Base-by-base conservation (phyloP, 2,888 invertebrate genomes). In the Psococerastis gibbosa region DNA sequence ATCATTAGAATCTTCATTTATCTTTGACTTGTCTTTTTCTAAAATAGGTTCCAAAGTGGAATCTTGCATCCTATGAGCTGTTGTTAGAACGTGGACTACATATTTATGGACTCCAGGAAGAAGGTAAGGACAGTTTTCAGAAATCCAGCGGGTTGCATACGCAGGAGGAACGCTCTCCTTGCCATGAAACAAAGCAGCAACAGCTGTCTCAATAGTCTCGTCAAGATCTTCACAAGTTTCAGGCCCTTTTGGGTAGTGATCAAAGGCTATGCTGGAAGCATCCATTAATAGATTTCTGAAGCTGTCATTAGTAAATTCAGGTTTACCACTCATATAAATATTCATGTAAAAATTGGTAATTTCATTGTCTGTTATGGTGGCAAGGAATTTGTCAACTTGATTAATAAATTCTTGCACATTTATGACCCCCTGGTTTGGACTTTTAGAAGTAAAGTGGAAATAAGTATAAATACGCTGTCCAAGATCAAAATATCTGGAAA, bases 101-200 rank as follows among this genome's bases (percentile, higher is more conserved):
- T 68, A 79, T 59, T 78, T 73, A 59, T 88, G 85, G 18, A 87
- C 67, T 2, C 83, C 76, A 45, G 78, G 66, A 33, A 87, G 68
- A 33, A 85, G 65, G 35, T 84, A 67, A 32, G 80, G 81, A 47
- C 80, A 76, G 63, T 88, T 77, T 49, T 77, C 73, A 53, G 74
- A 73, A 17, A 87, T 67, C 87, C 87, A 88, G 57, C 83, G 81
- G 43, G 75, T 73, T 46, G 85, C 76, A 57, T 73, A 87, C 46
- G 77, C 77, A 17, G 74, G 65, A 42, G 81, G 81, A 50, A 87
- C 69, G 41, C 68, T 66, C 47, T 73, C 72, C 59, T 83, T 82
- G 22, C 75, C 74, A 59, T 84, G 81, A 64, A 84, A 87, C 67
- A 68, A 51, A 32, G 60, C 60, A 45, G 43, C 32, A 34, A 33